A percentile compares a stretch with the other conserved stretches of the same genome.
Conservation (phyloP, 1,140 invertebrate genomes). For the Monomorium pharaonis region DNA sequence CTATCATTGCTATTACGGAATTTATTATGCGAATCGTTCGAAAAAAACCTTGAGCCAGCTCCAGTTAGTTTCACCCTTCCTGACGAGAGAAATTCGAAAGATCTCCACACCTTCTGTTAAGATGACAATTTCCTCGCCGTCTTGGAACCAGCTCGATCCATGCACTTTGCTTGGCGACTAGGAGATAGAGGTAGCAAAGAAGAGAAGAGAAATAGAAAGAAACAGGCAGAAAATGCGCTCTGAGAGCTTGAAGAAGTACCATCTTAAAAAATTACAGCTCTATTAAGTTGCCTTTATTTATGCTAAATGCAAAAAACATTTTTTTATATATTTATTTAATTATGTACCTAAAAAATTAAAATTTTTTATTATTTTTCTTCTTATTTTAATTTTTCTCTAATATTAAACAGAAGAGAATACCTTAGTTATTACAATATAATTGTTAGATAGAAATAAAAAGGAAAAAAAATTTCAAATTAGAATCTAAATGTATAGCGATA, state of each 20-base stretch:
- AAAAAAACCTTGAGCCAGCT: constrained; percentile 88
- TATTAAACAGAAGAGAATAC: not conserved
- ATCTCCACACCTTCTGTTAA: constrained; percentile 87
- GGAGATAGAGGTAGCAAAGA: constrained; percentile 66
- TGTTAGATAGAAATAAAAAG: not conserved
- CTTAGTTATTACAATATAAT: not conserved
- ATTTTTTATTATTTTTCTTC: not conserved
- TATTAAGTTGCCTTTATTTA: not conserved
- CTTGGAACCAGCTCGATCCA: constrained; percentile 82
- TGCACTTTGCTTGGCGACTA: constrained; percentile 73
- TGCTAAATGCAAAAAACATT: constrained; percentile 3
- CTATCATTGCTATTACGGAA: constrained; percentile 8
- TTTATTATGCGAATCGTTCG: constrained; percentile 58
- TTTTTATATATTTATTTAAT: not conserved
- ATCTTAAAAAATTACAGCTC: not conserved
- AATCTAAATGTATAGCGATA: not conserved
- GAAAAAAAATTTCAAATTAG: not conserved
- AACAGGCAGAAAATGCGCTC: constrained; percentile 7
- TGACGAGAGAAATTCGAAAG: constrained; percentile 86
- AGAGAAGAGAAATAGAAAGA: constrained; percentile 48
- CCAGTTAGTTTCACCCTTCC: constrained; percentile 87
- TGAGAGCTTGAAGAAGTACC: not conserved
- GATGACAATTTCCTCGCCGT: constrained; percentile 84
- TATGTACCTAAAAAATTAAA: not conserved
- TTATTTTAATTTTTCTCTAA: not conserved